phyloP scores from a whole-genome alignment of 2,113 vertebrate genomes.

The Elachura formosa region DNA sequence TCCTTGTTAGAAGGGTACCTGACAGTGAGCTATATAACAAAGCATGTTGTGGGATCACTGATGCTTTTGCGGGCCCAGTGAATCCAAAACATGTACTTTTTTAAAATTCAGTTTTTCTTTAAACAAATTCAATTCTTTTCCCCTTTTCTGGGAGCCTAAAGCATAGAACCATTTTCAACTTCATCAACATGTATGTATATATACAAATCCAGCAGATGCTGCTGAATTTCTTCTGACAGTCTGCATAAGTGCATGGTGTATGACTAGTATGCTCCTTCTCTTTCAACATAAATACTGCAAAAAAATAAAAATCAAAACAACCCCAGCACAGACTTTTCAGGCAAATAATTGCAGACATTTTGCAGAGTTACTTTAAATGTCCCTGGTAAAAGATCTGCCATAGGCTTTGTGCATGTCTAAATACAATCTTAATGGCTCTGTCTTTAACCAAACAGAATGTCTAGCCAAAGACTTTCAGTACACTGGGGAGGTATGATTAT shows the following conservation, averaged over 20 bases:
- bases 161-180: not conserved
- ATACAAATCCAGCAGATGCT: not conserved
- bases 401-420: not conserved
- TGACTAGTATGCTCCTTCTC: not conserved
- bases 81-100: not conserved
- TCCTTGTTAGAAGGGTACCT: no score
- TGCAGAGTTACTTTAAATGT: not conserved
- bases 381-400: not conserved
- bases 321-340: not conserved
- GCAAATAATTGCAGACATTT: not conserved
- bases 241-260: not conserved
- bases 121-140: not conserved
- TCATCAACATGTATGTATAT: not conserved
- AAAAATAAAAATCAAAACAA: not conserved
- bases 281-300: not conserved
- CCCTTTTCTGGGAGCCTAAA: not conserved
- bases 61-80: not conserved
- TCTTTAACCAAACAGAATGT: not conserved
- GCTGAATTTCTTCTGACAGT: not conserved
- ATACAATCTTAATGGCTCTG: not conserved
- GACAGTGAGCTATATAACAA: rapidly evolving
- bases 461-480: not conserved
- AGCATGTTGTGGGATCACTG: rapidly evolving
- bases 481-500: not conserved
- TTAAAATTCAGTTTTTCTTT: not conserved